phyloP scores from a whole-genome alignment of 1,140 invertebrate species.

The Pseudomyrmex sp. region DNA sequence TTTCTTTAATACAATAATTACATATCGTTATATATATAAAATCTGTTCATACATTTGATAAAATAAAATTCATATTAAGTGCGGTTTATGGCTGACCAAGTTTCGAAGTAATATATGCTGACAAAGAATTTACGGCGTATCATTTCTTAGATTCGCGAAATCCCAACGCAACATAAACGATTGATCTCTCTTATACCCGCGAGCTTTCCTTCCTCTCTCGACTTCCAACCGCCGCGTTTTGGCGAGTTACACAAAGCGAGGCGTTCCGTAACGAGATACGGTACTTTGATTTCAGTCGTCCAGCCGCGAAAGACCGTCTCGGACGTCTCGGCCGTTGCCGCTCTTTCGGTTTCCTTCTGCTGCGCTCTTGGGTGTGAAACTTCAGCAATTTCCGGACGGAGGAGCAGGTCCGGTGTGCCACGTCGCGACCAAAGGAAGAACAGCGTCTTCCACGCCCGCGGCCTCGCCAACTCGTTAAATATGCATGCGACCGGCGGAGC shows the following conservation, averaged over 20 bases:
- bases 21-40: background rate
- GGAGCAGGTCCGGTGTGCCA: constrained; percentile 19
- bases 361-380: constrained; percentile 42
- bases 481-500: constrained; percentile 77
- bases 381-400: constrained; percentile 54
- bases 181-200: constrained; percentile 30
- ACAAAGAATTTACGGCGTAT: background rate
- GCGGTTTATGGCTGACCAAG: background rate
- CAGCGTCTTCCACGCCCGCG: constrained; percentile 71
- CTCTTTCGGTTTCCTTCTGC: constrained; percentile 51
- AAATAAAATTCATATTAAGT: background rate
- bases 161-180: constrained; percentile 17
- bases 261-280: constrained; percentile 39
- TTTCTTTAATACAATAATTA: background rate
- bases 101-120: background rate
- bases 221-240: constrained; percentile 28
- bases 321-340: constrained; percentile 19
- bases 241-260: constrained; percentile 26
- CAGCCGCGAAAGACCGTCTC: constrained; percentile 19
- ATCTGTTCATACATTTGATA: background rate
- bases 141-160: background rate
- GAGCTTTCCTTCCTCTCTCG: constrained; percentile 9
- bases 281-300: constrained; percentile 42
- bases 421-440: constrained; percentile 44
- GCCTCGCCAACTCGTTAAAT: constrained; percentile 81